phyloP scores from a whole-genome alignment of 2,797 vertebrate species.

The Rhyacichthys aspro region DNA sequence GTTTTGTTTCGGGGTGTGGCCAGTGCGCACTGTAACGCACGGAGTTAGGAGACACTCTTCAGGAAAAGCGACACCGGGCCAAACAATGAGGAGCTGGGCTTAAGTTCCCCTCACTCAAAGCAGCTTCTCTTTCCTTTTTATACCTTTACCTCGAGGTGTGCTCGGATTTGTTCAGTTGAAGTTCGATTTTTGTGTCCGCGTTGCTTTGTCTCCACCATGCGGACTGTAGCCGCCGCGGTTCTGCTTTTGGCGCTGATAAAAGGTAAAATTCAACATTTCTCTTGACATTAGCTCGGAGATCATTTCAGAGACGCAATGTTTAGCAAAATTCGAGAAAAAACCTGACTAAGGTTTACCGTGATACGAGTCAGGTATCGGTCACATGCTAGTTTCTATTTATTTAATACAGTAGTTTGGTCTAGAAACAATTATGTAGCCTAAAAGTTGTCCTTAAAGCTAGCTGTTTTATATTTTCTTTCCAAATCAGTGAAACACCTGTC shows the following conservation, averaged over 20 bases:
- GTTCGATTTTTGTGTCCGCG: neutral
- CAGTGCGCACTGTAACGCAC: neutral
- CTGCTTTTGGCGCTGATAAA: slow-evolving; percentile 56
- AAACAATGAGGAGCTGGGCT: neutral
- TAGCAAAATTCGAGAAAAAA: neutral
- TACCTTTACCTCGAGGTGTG: neutral
- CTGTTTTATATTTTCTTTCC: no score
- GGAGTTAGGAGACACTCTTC: neutral
- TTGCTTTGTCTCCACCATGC: slow-evolving; percentile 51
- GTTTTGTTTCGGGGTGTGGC: slow-evolving; percentile 69
- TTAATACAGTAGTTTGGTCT: neutral
- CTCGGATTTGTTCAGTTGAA: neutral
- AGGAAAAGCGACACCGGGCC: neutral
- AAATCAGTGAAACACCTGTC: no score
- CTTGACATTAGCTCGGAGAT: neutral
- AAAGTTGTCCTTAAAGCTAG: no score
- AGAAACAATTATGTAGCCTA: neutral
- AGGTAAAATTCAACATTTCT: slow-evolving; percentile 52
- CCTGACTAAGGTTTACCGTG: neutral
- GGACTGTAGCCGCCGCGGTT: slow-evolving; percentile 24
- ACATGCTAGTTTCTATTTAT: slow-evolving; percentile 48
- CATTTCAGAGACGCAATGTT: fast-evolving
- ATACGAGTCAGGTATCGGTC: slow-evolving; percentile 59
- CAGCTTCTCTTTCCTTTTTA: neutral
- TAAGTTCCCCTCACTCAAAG: neutral